Evolutionary conservation across 2,888 invertebrate genomes (phyloP), one percentile per base, ranked within the genome.

Genomic region (Argyresthia albistria): DNA sequence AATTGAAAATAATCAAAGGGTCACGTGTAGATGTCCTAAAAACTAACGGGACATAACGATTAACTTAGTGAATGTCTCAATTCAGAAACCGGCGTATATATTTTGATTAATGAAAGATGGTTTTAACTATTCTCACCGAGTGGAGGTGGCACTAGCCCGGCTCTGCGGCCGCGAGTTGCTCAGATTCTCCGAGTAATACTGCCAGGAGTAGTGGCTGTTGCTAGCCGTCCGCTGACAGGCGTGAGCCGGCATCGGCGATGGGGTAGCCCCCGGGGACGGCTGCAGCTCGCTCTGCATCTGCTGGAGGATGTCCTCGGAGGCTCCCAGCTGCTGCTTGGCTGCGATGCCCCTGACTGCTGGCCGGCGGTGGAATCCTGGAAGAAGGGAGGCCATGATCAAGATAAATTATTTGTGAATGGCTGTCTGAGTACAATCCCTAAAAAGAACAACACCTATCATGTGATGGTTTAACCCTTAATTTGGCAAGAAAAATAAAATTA

Each of bases 301-400:
- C 62, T 94, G 92, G 0, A 95, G 82, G 43, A 95, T 93, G 64
- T 95, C 95, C 57, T 92, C 93, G 0, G 95, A 93, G 9, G 94
- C 93, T 10, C 93, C 94, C 58, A 95, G 92, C 59, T 94, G 91
- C n/a, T 25, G 25, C 68, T 96, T 96, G 39, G 78, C 71, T 0
- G 81, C 77, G 57, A 97, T 96, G 0, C 96, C 96, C 0, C 95
- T 90, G 1, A 97, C 96, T 0, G 95, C 95, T 0, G 96, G 96
- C n/a, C 96, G 88, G 42, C 95, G 90, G 66, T 95, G 94, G 73
- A 97, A 96, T 0, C 88, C 88, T 88, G 52, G 2, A 25, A 25
- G 25, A 25, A n/a, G 25, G 25, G 25, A 25, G 6, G 2, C 25
- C 2, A 6, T 25, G 3, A 4, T 25, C 25, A 25, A 25, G n/a